Evolutionary conservation across 23 tunicate genomes (phyloP).

Genomic region (Phallusia fumigata): DNA sequence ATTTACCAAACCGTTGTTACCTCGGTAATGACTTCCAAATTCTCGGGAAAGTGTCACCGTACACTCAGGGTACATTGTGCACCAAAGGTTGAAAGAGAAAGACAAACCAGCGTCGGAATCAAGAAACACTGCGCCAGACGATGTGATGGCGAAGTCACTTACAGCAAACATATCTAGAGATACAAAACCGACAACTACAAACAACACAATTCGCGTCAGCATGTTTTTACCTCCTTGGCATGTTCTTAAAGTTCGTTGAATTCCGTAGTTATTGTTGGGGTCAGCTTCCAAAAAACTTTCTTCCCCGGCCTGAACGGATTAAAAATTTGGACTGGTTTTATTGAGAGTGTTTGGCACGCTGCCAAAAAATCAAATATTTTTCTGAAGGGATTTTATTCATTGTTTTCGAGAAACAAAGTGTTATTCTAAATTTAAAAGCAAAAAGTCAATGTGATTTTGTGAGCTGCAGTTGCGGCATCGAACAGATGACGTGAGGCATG

Average conservation of each 20-base stretch:
- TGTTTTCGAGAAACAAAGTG: too few relatives aligned
- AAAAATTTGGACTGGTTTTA: too few relatives aligned
- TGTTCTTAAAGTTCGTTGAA: conserved; percentile 12
- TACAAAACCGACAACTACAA: too few relatives aligned
- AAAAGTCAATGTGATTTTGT: too few relatives aligned
- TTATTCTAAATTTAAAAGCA: too few relatives aligned
- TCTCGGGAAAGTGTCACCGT: background rate
- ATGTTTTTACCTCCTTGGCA: conserved; percentile 3
- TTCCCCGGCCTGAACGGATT: background rate
- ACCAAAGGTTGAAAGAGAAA: conserved; percentile 21
- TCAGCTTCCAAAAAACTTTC: conserved; percentile 21
- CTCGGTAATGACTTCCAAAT: background rate
- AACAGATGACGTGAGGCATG: too few relatives aligned
- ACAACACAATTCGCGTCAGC: background rate
- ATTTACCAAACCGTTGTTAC: too few relatives aligned
- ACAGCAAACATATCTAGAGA: conserved; percentile 35
- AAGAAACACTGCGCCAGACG: conserved; percentile 22
- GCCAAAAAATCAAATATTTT: too few relatives aligned
- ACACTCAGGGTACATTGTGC: conserved; percentile 34
- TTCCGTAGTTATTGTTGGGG: conserved; percentile 42
- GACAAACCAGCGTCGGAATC: conserved; percentile 11
- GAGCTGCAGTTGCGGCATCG: too few relatives aligned
- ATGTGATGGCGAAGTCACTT: conserved; percentile 3
- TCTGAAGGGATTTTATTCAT: too few relatives aligned
- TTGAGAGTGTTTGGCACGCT: too few relatives aligned